Evolutionary conservation across 1,140 invertebrate species (phyloP), one percentile per base, ranked within the genome.

Genomic region (Phortica variegata): DNA sequence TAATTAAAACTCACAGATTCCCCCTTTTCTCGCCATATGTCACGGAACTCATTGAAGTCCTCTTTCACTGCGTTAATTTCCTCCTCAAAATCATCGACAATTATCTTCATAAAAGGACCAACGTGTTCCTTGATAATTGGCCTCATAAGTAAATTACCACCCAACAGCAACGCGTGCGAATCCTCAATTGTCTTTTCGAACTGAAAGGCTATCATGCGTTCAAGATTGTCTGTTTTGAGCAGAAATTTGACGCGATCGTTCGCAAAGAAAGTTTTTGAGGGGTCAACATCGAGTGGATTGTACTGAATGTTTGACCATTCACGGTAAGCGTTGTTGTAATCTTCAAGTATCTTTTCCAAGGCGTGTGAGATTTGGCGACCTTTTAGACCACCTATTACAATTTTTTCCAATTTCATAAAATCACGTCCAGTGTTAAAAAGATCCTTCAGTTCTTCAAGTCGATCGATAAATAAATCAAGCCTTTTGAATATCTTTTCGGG

Each of bases 341-440:
- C 83, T 19, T 87, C 82, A 54, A 82, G 81, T 32, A 89, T 80
- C 52, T 55, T 69, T 46, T 49, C 68, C 52, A 70, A 65, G 73
- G 65, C 77, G 51, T 29, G 61, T 65, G 38, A 55, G n/a, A 90
- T 78, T 18, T 78, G 77, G 51, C 84, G 82, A 12, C 87, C 87
- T 69, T 84, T 84, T 9, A 89, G 78, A 3, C 89, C 88, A 26
- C 85, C 85, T 31, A 92, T 80, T 73, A 90, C 88, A 15, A 91
- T 80, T 76, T 87, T 89, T 75, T 93, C 91, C 32, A 93, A 69
- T 71, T 90, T 91, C 33, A 84, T 76, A 66, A 90, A 91, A 65
- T 92, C 89, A 16, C 83, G 65, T 0, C 83, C 82, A 6, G 83
- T 83, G 21, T 85, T 80, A 60, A 91, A 85, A 52, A 91, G 78